phyloP scores from a whole-genome alignment of 1,140 invertebrate species.

The Scaptodrosophila lebanonensis region DNA sequence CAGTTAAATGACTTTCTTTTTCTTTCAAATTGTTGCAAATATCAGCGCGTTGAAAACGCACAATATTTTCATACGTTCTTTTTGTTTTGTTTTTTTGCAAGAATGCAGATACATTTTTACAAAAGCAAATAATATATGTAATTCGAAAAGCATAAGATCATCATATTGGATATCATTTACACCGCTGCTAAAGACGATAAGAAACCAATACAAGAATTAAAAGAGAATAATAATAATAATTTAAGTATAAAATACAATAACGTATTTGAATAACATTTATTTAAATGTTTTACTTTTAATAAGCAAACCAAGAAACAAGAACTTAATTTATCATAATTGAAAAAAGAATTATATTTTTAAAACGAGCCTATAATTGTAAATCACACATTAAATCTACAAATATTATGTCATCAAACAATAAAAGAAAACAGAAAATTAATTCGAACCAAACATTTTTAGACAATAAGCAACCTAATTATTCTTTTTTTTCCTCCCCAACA shows the following conservation, averaged over 20 bases:
- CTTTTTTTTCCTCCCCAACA: too few relatives aligned
- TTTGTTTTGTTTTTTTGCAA: constrained; percentile 46
- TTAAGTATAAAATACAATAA: constrained; percentile 41
- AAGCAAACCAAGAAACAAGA: constrained; percentile 34
- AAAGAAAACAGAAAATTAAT: constrained; percentile 34
- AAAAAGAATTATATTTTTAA: constrained; percentile 62
- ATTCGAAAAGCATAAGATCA: constrained; percentile 11
- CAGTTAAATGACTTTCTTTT: too few relatives aligned
- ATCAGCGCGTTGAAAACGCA: constrained; percentile 53
- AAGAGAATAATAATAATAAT: constrained; percentile 45
- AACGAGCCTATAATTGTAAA: constrained; percentile 64
- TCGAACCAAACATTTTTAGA: constrained; percentile 38
- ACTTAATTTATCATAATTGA: constrained; percentile 62
- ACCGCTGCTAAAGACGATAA: constrained; percentile 44
- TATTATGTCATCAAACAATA: constrained; percentile 60
- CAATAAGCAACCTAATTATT: too few relatives aligned
- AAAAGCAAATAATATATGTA: constrained; percentile 15
- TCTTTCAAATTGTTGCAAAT: too few relatives aligned
- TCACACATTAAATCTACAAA: constrained; percentile 60
- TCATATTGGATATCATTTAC: constrained; percentile 66
- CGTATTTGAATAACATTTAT: constrained; percentile 36
- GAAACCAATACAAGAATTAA: constrained; percentile 20
- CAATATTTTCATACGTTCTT: constrained; percentile 45
- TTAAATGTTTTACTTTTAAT: constrained; percentile 61
- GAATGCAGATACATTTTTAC: constrained; percentile 12